phyloP scores from a whole-genome alignment of 2,888 invertebrate species.

The Phengaris alcon region DNA sequence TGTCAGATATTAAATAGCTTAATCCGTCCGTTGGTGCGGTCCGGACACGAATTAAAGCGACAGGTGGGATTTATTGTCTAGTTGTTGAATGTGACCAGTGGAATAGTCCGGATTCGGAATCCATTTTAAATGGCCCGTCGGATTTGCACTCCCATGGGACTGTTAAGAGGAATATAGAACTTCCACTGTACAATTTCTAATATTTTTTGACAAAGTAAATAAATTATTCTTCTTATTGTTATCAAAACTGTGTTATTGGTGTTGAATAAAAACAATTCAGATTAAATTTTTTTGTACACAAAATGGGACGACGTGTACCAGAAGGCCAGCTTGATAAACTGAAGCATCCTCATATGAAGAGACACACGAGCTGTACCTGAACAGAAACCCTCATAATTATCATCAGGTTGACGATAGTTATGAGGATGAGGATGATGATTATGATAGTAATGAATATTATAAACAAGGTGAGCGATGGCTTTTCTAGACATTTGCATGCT shows the following conservation, averaged over 20 bases:
- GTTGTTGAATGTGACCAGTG: constrained; percentile 34
- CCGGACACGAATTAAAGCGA: constrained; percentile 40
- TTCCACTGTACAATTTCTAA: constrained; percentile 1
- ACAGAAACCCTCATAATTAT: too few relatives aligned
- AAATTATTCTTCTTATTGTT: too few relatives aligned
- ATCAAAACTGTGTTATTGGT: too few relatives aligned
- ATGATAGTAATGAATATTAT: background rate
- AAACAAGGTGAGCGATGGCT: background rate
- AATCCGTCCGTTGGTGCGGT: constrained; percentile 37
- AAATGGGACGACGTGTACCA: too few relatives aligned
- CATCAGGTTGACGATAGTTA: too few relatives aligned
- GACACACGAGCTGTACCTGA: too few relatives aligned
- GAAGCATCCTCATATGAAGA: too few relatives aligned
- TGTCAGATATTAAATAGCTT: constrained; percentile 37
- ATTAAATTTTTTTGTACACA: too few relatives aligned
- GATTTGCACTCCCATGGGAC: constrained; percentile 29
- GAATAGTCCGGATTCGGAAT: constrained; percentile 35
- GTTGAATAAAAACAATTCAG: too few relatives aligned
- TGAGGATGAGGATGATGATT: background rate
- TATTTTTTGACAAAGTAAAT: background rate
- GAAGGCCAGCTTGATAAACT: too few relatives aligned
- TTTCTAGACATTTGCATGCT: background rate
- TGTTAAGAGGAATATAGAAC: constrained; percentile 9
- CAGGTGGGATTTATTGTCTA: constrained; percentile 40
- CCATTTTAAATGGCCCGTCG: constrained; percentile 32